Evolutionary conservation across 1,140 invertebrate species (phyloP).

Genomic region (Lamellibrachia luymesi): DNA sequence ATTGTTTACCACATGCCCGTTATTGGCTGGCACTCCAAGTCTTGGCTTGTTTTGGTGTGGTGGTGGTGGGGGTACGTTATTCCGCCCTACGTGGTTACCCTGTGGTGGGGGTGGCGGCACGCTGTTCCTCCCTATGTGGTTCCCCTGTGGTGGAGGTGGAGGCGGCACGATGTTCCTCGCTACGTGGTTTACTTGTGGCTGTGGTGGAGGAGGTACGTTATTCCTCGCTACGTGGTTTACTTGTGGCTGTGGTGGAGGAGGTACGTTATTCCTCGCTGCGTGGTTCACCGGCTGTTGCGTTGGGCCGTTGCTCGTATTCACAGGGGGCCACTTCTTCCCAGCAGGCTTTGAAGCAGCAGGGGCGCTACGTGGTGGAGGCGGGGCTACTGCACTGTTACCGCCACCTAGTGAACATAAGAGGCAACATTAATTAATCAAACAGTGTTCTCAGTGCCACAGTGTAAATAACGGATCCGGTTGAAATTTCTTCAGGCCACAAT

Average conservation of each 20-base stretch:
- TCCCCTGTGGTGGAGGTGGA: background rate
- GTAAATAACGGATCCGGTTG: background rate
- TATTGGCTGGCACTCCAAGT: background rate
- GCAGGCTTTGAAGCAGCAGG: background rate
- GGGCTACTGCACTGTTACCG: background rate
- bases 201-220: too few relatives aligned
- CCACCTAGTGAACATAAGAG: background rate
- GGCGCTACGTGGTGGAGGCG: background rate
- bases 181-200: background rate
- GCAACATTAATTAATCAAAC: background rate
- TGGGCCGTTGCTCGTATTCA: background rate
- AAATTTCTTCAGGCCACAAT: background rate
- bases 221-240: background rate
- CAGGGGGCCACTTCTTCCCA: background rate
- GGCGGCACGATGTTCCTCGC: background rate
- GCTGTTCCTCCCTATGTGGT: background rate
- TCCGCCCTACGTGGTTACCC: background rate
- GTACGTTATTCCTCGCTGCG: background rate
- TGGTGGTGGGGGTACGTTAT: background rate
- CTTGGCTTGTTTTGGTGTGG: background rate
- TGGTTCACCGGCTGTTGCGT: background rate
- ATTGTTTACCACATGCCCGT: background rate
- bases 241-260: background rate
- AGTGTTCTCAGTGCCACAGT: background rate
- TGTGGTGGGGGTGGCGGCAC: background rate